A percentile compares a stretch with the other conserved stretches of the same genome.
phyloP scores from a whole-genome alignment of 2,888 invertebrate species.

The Dicyrtomina minuta region DNA sequence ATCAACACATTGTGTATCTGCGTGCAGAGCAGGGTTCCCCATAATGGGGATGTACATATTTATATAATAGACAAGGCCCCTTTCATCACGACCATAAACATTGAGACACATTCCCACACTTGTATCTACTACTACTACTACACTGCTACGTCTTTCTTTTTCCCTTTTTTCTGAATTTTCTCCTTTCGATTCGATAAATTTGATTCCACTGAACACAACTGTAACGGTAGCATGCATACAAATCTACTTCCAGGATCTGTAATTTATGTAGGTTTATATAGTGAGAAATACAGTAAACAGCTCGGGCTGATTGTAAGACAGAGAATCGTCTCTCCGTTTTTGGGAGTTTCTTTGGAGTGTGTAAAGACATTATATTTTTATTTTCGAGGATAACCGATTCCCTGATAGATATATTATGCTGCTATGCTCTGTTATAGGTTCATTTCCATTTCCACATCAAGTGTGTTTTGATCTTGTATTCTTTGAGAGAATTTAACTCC shows the following conservation, averaged over 20 bases:
- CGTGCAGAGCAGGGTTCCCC: neutral
- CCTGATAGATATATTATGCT: too few species aligned
- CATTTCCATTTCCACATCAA: too few species aligned
- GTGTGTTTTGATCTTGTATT: too few species aligned
- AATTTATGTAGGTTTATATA: too few species aligned
- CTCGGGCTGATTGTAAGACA: too few species aligned
- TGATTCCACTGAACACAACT: neutral
- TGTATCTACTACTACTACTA: slow-evolving; percentile 15
- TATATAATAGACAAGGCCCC: slow-evolving; percentile 13
- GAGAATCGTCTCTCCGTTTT: too few species aligned
- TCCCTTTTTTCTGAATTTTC: neutral
- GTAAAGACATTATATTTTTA: too few species aligned
- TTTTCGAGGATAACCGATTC: too few species aligned
- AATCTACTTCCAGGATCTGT: neutral
- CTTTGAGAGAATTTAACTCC: too few species aligned
- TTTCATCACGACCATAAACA: slow-evolving; percentile 39
- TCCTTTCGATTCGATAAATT: neutral
- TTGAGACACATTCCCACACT: slow-evolving; percentile 30
- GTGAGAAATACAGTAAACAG: too few species aligned
- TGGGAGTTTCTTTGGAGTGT: too few species aligned
- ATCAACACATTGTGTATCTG: neutral
- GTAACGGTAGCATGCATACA: neutral
- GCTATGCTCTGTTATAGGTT: too few species aligned
- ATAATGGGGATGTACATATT: neutral
- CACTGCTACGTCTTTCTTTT: slow-evolving; percentile 1